phyloP scores from a whole-genome alignment of 2,113 vertebrate genomes.

The human region DNA sequence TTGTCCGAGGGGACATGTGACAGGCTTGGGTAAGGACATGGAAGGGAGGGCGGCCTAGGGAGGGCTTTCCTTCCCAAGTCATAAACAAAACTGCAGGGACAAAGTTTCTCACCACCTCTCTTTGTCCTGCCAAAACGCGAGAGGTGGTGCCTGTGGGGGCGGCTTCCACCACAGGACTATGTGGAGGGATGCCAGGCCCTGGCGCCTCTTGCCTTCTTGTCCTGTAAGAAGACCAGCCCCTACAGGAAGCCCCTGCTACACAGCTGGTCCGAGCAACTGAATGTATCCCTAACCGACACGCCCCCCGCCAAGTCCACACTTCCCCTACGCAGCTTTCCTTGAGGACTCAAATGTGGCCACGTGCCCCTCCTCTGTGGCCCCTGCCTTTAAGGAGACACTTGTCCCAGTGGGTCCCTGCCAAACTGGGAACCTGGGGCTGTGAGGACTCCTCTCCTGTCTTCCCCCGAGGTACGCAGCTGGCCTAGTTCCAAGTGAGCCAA shows the following conservation, averaged over 20 bases:
- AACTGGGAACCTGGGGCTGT: not conserved
- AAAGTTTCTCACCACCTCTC: not conserved
- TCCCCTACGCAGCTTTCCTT: not conserved
- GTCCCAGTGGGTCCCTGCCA: not conserved
- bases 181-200: not conserved
- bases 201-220: not conserved
- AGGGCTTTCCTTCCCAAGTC: not conserved
- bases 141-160: no score
- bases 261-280: not conserved
- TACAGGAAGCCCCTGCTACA: fast-evolving
- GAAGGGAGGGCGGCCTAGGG: no score
- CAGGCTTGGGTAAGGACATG: not conserved
- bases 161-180: fast-evolving
- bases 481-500: not conserved
- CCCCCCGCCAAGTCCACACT: no score
- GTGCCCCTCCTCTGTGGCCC: not conserved
- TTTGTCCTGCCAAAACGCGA: no score
- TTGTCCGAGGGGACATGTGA: not conserved
- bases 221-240: not conserved
- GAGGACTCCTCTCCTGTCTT: not conserved
- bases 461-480: not conserved
- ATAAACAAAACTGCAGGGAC: not conserved
- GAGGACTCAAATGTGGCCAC: fast-evolving
- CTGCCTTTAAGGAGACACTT: not conserved
- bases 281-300: fast-evolving